Percentiles rank a stretch among this genome's conserved stretches.
phyloP scores from a whole-genome alignment of 1,140 invertebrate species.

The Probaryconus sp. region DNA sequence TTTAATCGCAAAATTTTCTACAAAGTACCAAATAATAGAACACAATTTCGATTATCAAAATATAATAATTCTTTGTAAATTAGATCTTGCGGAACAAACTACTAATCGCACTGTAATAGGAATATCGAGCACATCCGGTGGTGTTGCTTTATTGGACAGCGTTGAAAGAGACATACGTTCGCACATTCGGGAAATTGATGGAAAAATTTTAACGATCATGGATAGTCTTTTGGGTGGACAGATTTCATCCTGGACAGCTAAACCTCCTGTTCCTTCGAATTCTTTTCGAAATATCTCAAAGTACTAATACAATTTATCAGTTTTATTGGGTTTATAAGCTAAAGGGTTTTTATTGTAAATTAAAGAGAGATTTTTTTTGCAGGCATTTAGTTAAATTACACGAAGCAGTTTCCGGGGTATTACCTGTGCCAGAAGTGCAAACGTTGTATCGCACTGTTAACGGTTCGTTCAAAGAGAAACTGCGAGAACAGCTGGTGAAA shows the following conservation, averaged over 20 bases:
- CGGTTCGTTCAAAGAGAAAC: conserved; percentile 90
- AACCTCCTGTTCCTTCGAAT: conserved; percentile 95
- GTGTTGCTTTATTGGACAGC: conserved; percentile 79
- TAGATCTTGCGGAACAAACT: conserved; percentile 70
- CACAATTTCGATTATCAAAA: no score
- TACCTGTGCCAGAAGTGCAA: conserved; percentile 85
- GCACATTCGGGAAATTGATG: conserved; percentile 94
- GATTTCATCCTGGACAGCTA: conserved; percentile 92
- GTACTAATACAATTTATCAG: conserved; percentile 61
- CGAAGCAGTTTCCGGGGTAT: conserved; percentile 90
- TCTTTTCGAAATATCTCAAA: conserved; percentile 93
- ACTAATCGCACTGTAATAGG: conserved; percentile 67
- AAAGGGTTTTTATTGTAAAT: not conserved
- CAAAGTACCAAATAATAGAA: no score
- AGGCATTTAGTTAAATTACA: conserved; percentile 95
- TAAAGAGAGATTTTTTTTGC: conserved; percentile 62
- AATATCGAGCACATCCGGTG: conserved; percentile 67
- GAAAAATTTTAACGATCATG: conserved; percentile 93
- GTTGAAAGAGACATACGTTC: conserved; percentile 89
- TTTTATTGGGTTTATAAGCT: not conserved
- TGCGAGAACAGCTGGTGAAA: conserved; percentile 89
- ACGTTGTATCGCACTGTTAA: conserved; percentile 91
- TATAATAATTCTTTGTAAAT: no score
- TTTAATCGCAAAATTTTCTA: no score
- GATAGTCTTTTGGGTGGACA: conserved; percentile 88